These are phyloP conservation scores for Drosophila orena DNA, from an alignment of 1,140 invertebrate genomes.

Conservation along the genomic window DNA sequence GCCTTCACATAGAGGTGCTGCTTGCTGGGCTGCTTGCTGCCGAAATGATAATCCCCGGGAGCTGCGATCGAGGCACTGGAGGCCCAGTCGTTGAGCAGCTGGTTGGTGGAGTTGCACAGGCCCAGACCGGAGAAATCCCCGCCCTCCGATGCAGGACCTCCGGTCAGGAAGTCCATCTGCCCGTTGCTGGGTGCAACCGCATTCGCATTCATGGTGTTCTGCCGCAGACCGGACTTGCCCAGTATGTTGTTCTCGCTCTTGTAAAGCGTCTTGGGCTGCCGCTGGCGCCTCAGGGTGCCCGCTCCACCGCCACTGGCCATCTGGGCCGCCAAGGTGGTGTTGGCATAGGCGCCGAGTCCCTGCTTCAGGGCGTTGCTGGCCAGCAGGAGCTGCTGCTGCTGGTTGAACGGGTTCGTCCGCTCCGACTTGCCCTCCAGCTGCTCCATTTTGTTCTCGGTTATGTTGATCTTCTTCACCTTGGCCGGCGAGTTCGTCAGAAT, in stretches of 20 bases:
- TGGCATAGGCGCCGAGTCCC: constrained; percentile 79
- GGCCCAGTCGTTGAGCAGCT: constrained; percentile 81
- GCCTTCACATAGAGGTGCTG: constrained; percentile 84
- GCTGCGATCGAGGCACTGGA: constrained; percentile 75
- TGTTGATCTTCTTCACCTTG: constrained; percentile 79
- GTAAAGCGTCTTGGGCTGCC: constrained; percentile 77
- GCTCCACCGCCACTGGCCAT: constrained; percentile 77
- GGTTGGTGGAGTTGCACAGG: constrained; percentile 81
- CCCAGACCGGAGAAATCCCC: constrained; percentile 64
- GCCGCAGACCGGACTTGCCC: constrained; percentile 53
- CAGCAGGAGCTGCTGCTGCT: constrained; percentile 75
- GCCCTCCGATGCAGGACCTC: constrained; percentile 51
- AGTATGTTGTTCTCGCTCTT: constrained; percentile 84
- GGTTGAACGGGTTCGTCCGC: constrained; percentile 76
- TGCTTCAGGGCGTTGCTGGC: constrained; percentile 81
- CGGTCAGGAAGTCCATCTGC: constrained; percentile 65
- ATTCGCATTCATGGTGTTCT: constrained; percentile 6
- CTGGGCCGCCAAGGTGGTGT: constrained; percentile 76
- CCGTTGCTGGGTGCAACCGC: constrained; percentile 20
- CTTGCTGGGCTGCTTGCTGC: constrained; percentile 77
- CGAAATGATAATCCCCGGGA: constrained; percentile 77
- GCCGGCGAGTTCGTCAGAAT: constrained; percentile 67
- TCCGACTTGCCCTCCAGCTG: constrained; percentile 60
- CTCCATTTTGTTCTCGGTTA: constrained; percentile 84
- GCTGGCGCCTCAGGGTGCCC: constrained; percentile 76